phyloP scores from a whole-genome alignment of 1,140 invertebrate genomes.

The Cheumatopsyche charites region DNA sequence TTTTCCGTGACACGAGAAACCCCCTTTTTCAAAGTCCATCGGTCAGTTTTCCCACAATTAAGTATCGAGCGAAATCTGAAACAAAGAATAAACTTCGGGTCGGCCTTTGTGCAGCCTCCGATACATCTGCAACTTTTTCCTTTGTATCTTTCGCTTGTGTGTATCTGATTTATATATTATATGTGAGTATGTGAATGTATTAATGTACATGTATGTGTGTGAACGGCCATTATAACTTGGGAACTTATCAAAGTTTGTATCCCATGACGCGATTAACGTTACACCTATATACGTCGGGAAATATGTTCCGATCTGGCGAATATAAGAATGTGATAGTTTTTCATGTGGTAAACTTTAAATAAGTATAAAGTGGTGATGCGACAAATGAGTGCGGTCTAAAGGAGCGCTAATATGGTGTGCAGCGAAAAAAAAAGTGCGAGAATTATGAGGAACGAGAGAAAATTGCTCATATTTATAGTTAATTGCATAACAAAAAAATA shows the following conservation, averaged over 20 bases:
- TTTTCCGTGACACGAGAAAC: slow-evolving; percentile 31
- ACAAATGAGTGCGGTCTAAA: too few relatives aligned
- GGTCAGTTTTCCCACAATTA: slow-evolving; percentile 42
- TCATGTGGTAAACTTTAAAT: too few relatives aligned
- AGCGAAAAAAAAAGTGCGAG: too few relatives aligned
- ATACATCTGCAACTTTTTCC: background rate
- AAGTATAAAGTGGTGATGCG: too few relatives aligned
- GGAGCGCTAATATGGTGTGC: too few relatives aligned
- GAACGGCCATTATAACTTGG: slow-evolving; percentile 16
- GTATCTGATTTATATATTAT: background rate
- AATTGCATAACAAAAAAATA: too few relatives aligned
- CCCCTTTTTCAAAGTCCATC: slow-evolving; percentile 35
- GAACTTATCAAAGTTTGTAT: slow-evolving; percentile 23
- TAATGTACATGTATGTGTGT: background rate
- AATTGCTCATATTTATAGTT: too few relatives aligned
- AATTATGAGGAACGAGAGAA: too few relatives aligned
- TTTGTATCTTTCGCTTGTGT: background rate
- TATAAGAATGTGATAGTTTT: too few relatives aligned
- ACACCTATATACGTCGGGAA: background rate
- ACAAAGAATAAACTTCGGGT: slow-evolving; percentile 31
- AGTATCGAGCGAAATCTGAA: slow-evolving; percentile 33
- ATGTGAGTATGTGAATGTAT: background rate
- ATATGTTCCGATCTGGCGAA: too few relatives aligned
- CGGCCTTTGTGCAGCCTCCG: background rate
- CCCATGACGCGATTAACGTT: slow-evolving; percentile 15